Conservation (phyloP, 2,888 invertebrate genomes). For the Alcis repandata region DNA sequence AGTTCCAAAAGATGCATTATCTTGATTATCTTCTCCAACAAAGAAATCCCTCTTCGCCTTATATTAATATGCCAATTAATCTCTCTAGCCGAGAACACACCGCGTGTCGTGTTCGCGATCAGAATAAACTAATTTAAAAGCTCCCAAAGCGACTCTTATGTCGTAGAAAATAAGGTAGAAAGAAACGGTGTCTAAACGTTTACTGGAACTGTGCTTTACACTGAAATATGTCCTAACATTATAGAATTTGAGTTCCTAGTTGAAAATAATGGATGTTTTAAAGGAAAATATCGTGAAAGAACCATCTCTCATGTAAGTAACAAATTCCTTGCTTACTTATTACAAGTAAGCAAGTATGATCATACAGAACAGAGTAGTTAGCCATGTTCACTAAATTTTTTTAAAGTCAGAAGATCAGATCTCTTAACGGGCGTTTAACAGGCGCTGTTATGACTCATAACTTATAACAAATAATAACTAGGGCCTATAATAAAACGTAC, state of each 20-base stretch:
- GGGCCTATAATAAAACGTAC: no score
- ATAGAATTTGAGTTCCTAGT: not conserved
- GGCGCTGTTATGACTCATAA: no score
- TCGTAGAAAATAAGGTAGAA: conserved; percentile 12
- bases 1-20: conserved; percentile 18
- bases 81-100: conserved; percentile 39
- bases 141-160: conserved; percentile 32
- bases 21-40: conserved; percentile 27
- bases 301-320: no score
- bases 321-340: no score
- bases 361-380: no score
- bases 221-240: conserved; percentile 2
- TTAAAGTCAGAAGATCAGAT: no score
- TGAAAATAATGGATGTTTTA: not conserved
- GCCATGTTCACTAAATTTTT: no score
- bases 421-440: no score
- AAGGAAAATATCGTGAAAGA: no score
- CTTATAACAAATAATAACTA: no score
- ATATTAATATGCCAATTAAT: conserved; percentile 46
- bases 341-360: no score
- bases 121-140: conserved; percentile 33
- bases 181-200: not conserved
- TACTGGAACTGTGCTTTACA: not conserved
- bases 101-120: conserved; percentile 37
- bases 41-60: conserved; percentile 36